These are phyloP conservation scores for Brachionus sp. DNA, from an alignment of 1,140 invertebrate species.

Conservation along the genomic window DNA sequence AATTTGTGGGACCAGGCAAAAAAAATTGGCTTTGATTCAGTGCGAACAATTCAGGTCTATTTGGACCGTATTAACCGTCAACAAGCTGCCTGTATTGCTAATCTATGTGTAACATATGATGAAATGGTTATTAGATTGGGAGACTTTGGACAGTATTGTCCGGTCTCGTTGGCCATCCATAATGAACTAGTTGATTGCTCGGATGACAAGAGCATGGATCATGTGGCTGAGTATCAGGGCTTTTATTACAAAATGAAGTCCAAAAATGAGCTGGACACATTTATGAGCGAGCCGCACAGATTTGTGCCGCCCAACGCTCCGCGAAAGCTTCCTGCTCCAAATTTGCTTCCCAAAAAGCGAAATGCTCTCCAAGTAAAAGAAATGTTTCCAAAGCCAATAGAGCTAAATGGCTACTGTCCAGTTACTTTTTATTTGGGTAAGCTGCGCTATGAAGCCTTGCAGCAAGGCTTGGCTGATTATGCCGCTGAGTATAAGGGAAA, in stretches of 20 bases:
- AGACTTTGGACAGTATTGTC: conserved; percentile 59
- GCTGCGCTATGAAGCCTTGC: conserved; percentile 57
- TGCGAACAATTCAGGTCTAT: conserved; percentile 28
- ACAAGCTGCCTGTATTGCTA: conserved; percentile 54
- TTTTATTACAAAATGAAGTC: conserved; percentile 31
- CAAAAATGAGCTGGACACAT: conserved; percentile 52
- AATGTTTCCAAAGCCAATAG: conserved; percentile 50
- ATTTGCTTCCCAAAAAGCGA: conserved; percentile 52
- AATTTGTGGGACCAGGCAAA: conserved; percentile 53
- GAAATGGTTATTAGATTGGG: conserved; percentile 57
- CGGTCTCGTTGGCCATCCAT: conserved; percentile 55
- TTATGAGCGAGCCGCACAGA: conserved; percentile 56
- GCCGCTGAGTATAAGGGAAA: conserved; percentile 55
- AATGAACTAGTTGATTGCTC: conserved; percentile 58
- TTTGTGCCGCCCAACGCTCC: conserved; percentile 57
- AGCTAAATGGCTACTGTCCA: conserved; percentile 58
- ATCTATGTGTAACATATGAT: conserved; percentile 58
- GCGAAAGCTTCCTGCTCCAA: conserved; percentile 51
- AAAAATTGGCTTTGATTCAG: conserved; percentile 14
- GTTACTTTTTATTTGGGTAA: conserved; percentile 57
- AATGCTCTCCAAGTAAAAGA: conserved; percentile 50
- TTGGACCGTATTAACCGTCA: conserved; percentile 36
- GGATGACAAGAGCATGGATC: conserved; percentile 51
- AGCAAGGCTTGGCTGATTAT: conserved; percentile 54
- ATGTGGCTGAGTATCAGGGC: conserved; percentile 59